phyloP scores from a whole-genome alignment of 2,888 invertebrate genomes.

The Drosophila longiperda region DNA sequence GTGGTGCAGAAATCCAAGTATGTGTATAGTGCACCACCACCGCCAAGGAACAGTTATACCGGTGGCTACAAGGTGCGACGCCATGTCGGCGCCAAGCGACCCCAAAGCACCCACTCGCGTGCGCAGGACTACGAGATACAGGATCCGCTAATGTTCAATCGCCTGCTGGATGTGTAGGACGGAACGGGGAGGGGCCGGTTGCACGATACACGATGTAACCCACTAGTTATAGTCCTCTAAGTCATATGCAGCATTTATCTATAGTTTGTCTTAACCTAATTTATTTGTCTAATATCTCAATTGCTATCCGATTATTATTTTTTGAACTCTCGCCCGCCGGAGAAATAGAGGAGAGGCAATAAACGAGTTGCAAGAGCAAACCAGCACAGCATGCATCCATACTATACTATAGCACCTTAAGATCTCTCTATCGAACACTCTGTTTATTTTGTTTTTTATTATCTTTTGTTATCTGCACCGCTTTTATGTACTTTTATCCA shows the following conservation, averaged over 20 bases:
- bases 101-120: slow-evolving; percentile 30
- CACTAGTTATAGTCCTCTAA: slow-evolving; percentile 71
- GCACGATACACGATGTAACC: neutral
- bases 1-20: slow-evolving; percentile 81
- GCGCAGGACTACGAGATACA: slow-evolving; percentile 74
- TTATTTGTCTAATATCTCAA: slow-evolving; percentile 63
- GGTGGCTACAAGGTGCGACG: slow-evolving; percentile 78
- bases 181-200: too few relatives aligned
- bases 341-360: slow-evolving; percentile 42
- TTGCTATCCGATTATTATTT: slow-evolving; percentile 36
- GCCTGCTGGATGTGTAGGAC: slow-evolving; percentile 64
- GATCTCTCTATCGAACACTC: slow-evolving; percentile 6
- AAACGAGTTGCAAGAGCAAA: slow-evolving; percentile 49
- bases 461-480: slow-evolving; percentile 42
- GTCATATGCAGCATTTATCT: slow-evolving; percentile 74
- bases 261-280: slow-evolving; percentile 57
- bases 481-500: slow-evolving; percentile 40
- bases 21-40: slow-evolving; percentile 75
- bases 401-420: slow-evolving; percentile 41
- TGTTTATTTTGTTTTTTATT: slow-evolving; percentile 1
- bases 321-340: slow-evolving; percentile 26
- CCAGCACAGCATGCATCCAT: slow-evolving; percentile 66
- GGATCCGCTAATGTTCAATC: slow-evolving; percentile 80
- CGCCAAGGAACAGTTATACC: slow-evolving; percentile 49
- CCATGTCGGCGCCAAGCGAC: slow-evolving; percentile 42